phyloP scores from a whole-genome alignment of 2,113 vertebrate species.

The Rhynchomys soricoides region DNA sequence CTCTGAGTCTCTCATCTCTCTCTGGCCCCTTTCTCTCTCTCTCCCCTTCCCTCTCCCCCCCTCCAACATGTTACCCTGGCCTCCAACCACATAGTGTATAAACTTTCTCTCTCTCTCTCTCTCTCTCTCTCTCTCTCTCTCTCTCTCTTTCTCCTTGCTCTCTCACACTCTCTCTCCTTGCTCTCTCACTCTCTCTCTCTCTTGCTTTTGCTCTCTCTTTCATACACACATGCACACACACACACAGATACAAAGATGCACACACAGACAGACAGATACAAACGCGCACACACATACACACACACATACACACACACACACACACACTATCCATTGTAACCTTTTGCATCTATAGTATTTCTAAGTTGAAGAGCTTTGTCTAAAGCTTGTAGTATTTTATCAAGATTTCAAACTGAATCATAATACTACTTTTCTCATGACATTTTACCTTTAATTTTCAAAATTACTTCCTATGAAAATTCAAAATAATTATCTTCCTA shows the following conservation, averaged over 20 bases:
- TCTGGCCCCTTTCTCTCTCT: no score
- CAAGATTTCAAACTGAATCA: neutral
- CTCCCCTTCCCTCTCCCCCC: rapidly evolving
- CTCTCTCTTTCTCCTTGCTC: no score
- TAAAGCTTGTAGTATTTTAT: neutral
- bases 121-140: no score
- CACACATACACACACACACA: neutral
- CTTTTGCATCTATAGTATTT: neutral
- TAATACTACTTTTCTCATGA: neutral
- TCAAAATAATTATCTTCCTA: neutral
- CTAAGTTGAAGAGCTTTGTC: slow-evolving; percentile 26
- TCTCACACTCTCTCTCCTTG: no score
- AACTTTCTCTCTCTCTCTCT: no score
- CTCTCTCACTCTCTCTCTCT: no score
- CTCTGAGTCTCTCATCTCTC: no score
- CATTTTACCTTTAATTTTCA: neutral
- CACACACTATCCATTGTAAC: neutral
- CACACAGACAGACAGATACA: neutral
- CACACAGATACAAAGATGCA: neutral
- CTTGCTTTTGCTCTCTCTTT: no score
- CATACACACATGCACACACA: neutral
- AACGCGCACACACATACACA: neutral
- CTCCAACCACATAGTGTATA: no score
- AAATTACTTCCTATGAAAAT: slow-evolving; percentile 47
- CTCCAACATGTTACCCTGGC: no score